Conservation (phyloP, 2,113 vertebrate genomes). For the Isichthys henryi region DNA sequence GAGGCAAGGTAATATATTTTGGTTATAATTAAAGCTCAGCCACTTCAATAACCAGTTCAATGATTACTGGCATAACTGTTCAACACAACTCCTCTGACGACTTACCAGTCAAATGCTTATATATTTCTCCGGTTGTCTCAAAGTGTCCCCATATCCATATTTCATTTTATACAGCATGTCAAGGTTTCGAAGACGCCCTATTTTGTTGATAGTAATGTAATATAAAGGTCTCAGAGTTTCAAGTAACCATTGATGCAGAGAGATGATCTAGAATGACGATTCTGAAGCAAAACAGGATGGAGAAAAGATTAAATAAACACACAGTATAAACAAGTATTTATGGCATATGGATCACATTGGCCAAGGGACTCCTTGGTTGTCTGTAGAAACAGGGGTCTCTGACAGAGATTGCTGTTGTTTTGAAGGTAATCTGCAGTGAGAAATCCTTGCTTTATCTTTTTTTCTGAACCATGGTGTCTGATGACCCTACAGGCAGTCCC, state of each 20-base stretch:
- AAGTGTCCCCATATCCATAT: neutral
- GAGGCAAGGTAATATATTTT: conserved; percentile 15
- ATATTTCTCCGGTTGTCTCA: neutral
- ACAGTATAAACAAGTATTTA: neutral
- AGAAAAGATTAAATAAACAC: conserved; percentile 6
- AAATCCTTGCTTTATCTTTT: neutral
- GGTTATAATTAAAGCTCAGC: conserved; percentile 22
- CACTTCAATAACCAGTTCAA: neutral
- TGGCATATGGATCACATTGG: neutral
- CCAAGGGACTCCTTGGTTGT: neutral
- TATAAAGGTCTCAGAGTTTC: neutral
- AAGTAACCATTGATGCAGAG: neutral
- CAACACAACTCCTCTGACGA: neutral
- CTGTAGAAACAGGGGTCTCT: neutral
- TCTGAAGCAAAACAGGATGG: neutral
- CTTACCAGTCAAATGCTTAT: neutral
- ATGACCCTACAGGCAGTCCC: neutral
- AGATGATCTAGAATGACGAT: neutral
- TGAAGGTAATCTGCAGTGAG: neutral
- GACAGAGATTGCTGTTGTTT: neutral
- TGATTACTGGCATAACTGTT: neutral
- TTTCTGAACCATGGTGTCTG: neutral
- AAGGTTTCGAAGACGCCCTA: neutral
- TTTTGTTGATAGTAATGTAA: neutral
- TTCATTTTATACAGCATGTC: neutral